Conservation (phyloP, 2,113 vertebrate species). For the Pollachius pollachius region DNA sequence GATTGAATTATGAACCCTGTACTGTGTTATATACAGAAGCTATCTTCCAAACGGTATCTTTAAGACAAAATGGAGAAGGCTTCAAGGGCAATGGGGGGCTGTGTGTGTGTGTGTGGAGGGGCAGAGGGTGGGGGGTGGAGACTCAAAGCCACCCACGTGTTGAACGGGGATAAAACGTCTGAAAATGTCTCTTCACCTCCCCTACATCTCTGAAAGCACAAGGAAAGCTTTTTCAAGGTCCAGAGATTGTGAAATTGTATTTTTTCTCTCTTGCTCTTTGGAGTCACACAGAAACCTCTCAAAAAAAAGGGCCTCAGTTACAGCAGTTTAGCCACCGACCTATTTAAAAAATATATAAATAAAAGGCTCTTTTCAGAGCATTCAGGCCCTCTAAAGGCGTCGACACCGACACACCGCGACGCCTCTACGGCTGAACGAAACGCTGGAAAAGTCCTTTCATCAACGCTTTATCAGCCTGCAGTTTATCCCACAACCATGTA, state of each 20-base stretch:
- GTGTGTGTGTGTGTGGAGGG: no score
- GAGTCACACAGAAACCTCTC: constrained; percentile 26
- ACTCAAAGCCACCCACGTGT: constrained; percentile 47
- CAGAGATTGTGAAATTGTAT: constrained; percentile 67
- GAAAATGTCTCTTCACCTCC: constrained; percentile 48
- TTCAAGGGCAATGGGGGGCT: no score
- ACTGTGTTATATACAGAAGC: no score
- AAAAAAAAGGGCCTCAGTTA: constrained; percentile 57
- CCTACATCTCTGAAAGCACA: constrained; percentile 46
- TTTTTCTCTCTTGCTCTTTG: constrained; percentile 52
- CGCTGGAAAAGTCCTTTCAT: constrained; percentile 27
- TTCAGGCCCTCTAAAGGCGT: constrained; percentile 52
- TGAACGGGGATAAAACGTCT: constrained; percentile 64
- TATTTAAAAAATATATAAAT: constrained; percentile 65
- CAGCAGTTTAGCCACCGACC: constrained; percentile 70
- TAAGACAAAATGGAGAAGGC: no score
- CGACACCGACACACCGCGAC: constrained; percentile 5
- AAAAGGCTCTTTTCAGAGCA: constrained; percentile 53
- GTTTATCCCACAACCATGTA: no score
- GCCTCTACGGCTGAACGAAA: constrained; percentile 30
- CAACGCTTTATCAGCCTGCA: no score
- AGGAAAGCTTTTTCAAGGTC: constrained; percentile 68
- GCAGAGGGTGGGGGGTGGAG: neutral
- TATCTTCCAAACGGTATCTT: no score
- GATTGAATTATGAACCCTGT: no score